A percentile compares a stretch with the other conserved stretches of the same genome.
These are phyloP conservation scores for Raja brachyura DNA, from an alignment of 2,113 vertebrate genomes.

Conservation along the genomic window DNA sequence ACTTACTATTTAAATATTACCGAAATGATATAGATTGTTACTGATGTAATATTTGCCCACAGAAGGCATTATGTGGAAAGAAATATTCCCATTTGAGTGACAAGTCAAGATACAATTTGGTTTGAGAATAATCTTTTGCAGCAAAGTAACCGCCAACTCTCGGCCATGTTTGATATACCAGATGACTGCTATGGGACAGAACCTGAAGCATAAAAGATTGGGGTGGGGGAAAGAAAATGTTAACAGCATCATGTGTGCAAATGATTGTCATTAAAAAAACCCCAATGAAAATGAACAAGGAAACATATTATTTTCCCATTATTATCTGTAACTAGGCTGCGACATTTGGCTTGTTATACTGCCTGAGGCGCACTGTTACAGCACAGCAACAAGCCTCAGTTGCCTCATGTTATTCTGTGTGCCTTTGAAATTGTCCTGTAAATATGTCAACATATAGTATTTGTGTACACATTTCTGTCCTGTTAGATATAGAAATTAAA, in stretches of 20 bases:
- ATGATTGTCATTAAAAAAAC: background rate
- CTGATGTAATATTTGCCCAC: background rate
- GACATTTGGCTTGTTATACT: background rate
- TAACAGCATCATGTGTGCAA: background rate
- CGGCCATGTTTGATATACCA: background rate
- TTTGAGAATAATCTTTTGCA: background rate
- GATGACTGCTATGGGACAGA: background rate
- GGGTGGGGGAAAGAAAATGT: background rate
- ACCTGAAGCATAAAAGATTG: background rate
- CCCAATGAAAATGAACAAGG: background rate
- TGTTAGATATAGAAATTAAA: background rate
- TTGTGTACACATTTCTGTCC: background rate
- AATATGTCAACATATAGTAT: background rate
- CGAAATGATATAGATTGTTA: background rate
- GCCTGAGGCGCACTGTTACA: background rate
- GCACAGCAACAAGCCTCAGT: background rate
- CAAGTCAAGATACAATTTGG: background rate
- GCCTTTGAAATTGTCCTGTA: background rate
- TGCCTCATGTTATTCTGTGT: background rate
- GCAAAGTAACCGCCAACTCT: background rate
- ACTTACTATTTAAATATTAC: background rate
- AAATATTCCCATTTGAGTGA: background rate
- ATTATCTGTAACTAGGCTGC: background rate
- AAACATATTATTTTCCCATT: background rate
- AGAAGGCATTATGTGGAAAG: background rate